Evolutionary conservation across 1,140 invertebrate species (phyloP), one percentile per base, ranked within the genome.

Genomic region (Temnothorax curvispinosus): DNA sequence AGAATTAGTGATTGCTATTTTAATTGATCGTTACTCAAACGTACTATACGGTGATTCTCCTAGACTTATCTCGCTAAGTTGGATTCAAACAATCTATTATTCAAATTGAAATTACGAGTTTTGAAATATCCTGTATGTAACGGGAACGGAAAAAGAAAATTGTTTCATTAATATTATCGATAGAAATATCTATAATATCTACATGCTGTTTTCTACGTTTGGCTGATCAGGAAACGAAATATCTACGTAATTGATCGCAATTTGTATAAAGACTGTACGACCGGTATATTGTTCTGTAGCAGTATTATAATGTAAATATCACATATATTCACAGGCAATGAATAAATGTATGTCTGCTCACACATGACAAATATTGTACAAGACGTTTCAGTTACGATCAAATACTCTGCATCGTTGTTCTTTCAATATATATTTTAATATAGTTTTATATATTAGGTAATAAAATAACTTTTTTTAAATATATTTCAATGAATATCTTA

Each of bases 241-340:
- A 75, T 60, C 21, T 56, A 7, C 13, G 5, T 69, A 69, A 69
- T 69, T 69, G 65, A 69, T 69, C 65, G 41, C 65, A 18, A 50
- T 69, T 38, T 13, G 21, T 27, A 15, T 50, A 50, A 69, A 69
- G 41, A 69, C 41, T 47, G 2, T 44, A 50, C 41, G 65, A 50
- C 41, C 65, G 41, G 41, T 50, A 69, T 15, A 69, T 69, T 69
- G 65, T 47, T 27, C 21, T 13, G 38, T 47, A 47, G 41, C 65
- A 27, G 41, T 50, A 69, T 69, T 69, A 47, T 69, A 50, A 69
- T 69, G 65, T 75, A 91, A 91, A 91, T 90, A 87, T 82, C 82
- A 71, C 62, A 27, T 85, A 87, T 90, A 85, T 87, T 69, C 85
- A 82, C 50, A 69, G 71, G 62, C 78, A 44, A 80, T 91, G 87